phyloP scores from a whole-genome alignment of 1,140 invertebrate species.

The Cotesia vestalis region DNA sequence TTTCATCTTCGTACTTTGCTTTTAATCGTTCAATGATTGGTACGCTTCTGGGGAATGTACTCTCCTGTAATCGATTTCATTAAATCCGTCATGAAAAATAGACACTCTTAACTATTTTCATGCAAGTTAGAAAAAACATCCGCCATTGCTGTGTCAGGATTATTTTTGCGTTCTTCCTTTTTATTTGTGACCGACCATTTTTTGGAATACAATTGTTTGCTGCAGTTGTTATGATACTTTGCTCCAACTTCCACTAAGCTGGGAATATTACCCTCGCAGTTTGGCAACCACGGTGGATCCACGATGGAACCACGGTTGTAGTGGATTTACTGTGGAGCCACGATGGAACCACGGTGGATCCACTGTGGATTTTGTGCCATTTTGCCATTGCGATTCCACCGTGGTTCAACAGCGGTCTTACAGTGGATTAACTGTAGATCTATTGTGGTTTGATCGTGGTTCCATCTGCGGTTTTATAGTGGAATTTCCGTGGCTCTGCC shows the following conservation, averaged over 20 bases:
- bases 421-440: too few species aligned
- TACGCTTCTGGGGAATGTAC: slow-evolving; percentile 5
- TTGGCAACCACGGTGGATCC: too few species aligned
- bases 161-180: neutral
- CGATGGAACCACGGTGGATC: too few species aligned
- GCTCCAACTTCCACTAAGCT: slow-evolving; percentile 3
- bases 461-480: too few species aligned
- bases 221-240: neutral
- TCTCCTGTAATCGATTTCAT: neutral
- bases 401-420: too few species aligned
- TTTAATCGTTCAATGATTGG: neutral
- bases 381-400: too few species aligned
- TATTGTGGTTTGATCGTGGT: too few species aligned
- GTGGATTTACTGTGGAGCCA: too few species aligned
- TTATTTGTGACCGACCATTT: neutral
- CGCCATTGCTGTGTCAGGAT: neutral
- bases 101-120: neutral
- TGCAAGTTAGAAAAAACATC: slow-evolving; percentile 4
- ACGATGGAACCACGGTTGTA: too few species aligned
- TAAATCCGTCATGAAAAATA: neutral
- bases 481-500: too few species aligned
- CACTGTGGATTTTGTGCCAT: too few species aligned
- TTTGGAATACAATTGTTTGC: slow-evolving; percentile 5
- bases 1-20: neutral
- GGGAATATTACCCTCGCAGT: neutral